Percentiles rank a stretch among this genome's conserved stretches.
Conservation (phyloP, 2,797 vertebrate species). For the Coregonus ussuriensis region DNA sequence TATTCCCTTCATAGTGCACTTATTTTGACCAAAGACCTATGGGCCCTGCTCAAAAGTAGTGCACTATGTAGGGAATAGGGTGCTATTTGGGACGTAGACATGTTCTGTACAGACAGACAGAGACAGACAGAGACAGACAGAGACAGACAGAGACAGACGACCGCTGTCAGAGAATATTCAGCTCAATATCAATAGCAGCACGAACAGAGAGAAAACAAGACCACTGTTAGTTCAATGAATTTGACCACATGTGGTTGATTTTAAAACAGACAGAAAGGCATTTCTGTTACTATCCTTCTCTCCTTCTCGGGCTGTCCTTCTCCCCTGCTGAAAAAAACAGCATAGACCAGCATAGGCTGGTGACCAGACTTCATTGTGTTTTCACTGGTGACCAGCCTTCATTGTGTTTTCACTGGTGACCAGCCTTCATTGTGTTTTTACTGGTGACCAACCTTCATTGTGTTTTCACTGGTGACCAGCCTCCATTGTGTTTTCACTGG, state of each 20-base stretch:
- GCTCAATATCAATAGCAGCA: constrained; percentile 48
- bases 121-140: constrained; percentile 38
- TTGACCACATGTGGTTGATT: constrained; percentile 41
- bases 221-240: constrained; percentile 13
- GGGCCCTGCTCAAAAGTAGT: background rate
- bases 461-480: no score
- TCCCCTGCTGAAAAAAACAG: no score
- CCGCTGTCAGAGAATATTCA: constrained; percentile 52
- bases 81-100: background rate
- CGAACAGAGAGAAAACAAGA: constrained; percentile 32
- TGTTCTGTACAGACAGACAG: background rate
- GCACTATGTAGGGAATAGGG: background rate
- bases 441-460: no score
- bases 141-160: constrained; percentile 43
- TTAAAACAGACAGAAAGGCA: constrained; percentile 36
- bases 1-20: no score
- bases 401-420: no score
- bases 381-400: no score
- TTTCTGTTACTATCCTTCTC: constrained; percentile 31
- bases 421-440: no score
- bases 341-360: no score
- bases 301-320: constrained; percentile 19
- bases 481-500: no score
- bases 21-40: background rate
- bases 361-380: no score